A percentile compares a stretch with the other conserved stretches of the same genome.
Conservation (phyloP, 2,888 invertebrate species). For the Caenorhabditis afra region DNA sequence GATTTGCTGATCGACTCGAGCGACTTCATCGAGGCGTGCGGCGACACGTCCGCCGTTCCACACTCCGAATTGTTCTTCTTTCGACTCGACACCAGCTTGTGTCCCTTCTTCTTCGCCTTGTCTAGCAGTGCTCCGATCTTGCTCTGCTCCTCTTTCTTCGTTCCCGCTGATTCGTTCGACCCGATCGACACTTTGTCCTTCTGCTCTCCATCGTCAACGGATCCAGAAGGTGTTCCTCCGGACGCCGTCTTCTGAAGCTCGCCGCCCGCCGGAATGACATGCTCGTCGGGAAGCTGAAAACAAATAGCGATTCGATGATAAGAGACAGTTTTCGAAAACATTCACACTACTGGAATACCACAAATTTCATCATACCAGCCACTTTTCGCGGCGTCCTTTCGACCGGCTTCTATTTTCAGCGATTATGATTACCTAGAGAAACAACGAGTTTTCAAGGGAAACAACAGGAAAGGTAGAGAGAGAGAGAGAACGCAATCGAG, state of each 20-base stretch:
- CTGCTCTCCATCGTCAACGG: slow-evolving; percentile 35
- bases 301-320: neutral
- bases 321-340: neutral
- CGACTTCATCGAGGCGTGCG: slow-evolving; percentile 39
- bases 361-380: slow-evolving; percentile 47
- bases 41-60: slow-evolving; percentile 21
- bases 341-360: slow-evolving; percentile 23
- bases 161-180: slow-evolving; percentile 57
- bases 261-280: slow-evolving; percentile 64
- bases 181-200: slow-evolving; percentile 59
- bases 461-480: slow-evolving; percentile 1
- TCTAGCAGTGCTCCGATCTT: slow-evolving; percentile 68
- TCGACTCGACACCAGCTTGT: slow-evolving; percentile 61
- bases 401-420: slow-evolving; percentile 48
- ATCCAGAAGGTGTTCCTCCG: slow-evolving; percentile 19
- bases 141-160: slow-evolving; percentile 57
- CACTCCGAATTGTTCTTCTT: slow-evolving; percentile 61
- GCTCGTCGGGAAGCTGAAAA: slow-evolving; percentile 65
- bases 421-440: slow-evolving; percentile 46
- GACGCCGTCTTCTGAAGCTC: slow-evolving; percentile 31
- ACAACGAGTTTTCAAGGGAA: slow-evolving; percentile 12
- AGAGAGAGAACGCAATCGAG: too few species aligned
- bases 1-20: slow-evolving; percentile 46
- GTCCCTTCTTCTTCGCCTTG: slow-evolving; percentile 68
- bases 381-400: slow-evolving; percentile 54